phyloP scores from a whole-genome alignment of 2,888 invertebrate species.

The Spilosoma lubricipeda region DNA sequence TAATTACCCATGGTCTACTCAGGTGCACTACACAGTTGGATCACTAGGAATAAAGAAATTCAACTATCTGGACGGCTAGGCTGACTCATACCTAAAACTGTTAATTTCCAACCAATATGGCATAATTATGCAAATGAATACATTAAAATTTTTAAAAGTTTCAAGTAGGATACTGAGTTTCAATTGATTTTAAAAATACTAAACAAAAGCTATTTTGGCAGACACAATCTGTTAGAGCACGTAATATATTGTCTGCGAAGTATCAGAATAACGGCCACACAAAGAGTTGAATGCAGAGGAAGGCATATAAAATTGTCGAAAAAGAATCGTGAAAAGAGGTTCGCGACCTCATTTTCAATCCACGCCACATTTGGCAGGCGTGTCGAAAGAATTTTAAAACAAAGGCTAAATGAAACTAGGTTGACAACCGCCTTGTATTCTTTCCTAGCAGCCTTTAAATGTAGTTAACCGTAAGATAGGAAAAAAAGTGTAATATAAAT shows the following conservation, averaged over 20 bases:
- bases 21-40: too few species aligned
- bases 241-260: constrained; percentile 38
- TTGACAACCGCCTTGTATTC: constrained; percentile 41
- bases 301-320: constrained; percentile 47
- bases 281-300: constrained; percentile 47
- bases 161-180: not conserved
- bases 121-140: not conserved
- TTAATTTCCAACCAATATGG: too few species aligned
- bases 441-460: constrained; percentile 32
- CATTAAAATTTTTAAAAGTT: not conserved
- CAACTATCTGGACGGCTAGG: not conserved
- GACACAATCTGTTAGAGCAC: constrained; percentile 16
- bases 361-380: constrained; percentile 70
- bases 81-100: not conserved
- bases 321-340: constrained; percentile 47
- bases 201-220: constrained; percentile 1
- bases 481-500: not conserved
- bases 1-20: too few species aligned
- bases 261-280: constrained; percentile 39
- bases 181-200: not conserved
- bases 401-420: constrained; percentile 56
- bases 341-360: constrained; percentile 62
- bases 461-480: constrained; percentile 22
- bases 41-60: too few species aligned
- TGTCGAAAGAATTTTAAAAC: constrained; percentile 69